A percentile compares a stretch with the other conserved stretches of the same genome.
Evolutionary conservation across 2,888 invertebrate genomes (phyloP).

Genomic region (Cheilosia urbana): DNA sequence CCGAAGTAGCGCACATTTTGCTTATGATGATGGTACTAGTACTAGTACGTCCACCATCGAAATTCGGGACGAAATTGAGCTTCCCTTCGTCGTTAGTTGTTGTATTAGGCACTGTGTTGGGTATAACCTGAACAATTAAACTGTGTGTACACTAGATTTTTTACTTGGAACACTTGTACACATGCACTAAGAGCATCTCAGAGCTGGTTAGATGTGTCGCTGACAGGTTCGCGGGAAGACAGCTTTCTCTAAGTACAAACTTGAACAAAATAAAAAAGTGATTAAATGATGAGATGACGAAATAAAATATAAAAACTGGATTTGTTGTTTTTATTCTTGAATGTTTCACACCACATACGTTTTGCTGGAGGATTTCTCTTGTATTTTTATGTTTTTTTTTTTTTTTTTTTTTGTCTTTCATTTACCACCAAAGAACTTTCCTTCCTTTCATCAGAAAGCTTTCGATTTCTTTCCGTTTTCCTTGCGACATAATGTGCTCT

Average conservation of each 20-base stretch:
- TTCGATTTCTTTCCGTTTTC: slow-evolving; percentile 27
- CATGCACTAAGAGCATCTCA: slow-evolving; percentile 35
- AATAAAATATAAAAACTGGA: slow-evolving; percentile 75
- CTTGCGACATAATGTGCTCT: slow-evolving; percentile 76
- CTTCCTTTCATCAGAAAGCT: slow-evolving; percentile 21
- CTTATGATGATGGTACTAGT: slow-evolving; percentile 45
- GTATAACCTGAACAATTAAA: slow-evolving; percentile 53
- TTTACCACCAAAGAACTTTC: slow-evolving; percentile 24
- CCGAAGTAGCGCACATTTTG: slow-evolving; percentile 75
- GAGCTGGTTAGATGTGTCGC: slow-evolving; percentile 30
- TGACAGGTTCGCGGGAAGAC: slow-evolving; percentile 63
- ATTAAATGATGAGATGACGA: slow-evolving; percentile 70
- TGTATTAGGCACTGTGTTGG: slow-evolving; percentile 56
- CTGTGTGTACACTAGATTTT: slow-evolving; percentile 40
- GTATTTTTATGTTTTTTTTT: slow-evolving; percentile 24
- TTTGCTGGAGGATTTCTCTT: slow-evolving; percentile 48
- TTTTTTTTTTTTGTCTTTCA: slow-evolving; percentile 33
- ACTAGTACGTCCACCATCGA: slow-evolving; percentile 28
- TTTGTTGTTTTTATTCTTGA: slow-evolving; percentile 75
- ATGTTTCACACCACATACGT: slow-evolving; percentile 52
- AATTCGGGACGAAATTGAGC: slow-evolving; percentile 34
- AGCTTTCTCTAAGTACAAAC: slow-evolving; percentile 54
- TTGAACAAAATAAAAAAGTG: slow-evolving; percentile 37
- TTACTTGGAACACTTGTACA: slow-evolving; percentile 59
- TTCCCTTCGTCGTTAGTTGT: slow-evolving; percentile 43